Evolutionary conservation across 2,888 invertebrate species (phyloP), one percentile per base, ranked within the genome.

Genomic region (Napeogenes sylphis): DNA sequence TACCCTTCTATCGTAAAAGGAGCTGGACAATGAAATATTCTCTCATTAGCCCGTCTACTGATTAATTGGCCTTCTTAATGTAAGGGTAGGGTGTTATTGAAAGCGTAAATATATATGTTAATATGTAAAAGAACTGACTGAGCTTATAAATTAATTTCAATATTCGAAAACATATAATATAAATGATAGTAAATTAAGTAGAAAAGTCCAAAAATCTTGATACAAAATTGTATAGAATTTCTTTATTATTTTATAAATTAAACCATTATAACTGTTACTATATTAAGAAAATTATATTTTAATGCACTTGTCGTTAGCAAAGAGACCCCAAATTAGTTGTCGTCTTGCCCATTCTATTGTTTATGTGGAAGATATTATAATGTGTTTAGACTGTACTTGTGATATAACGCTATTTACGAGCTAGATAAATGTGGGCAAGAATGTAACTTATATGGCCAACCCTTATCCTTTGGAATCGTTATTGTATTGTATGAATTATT

Each of bases 21-120:
- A 83, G 83, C 82, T 60, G 88, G 89, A 89, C 89, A 88, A 86
- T 90, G 89, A 90, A 89, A 90, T 90, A 90, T 90, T 82, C 84
- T 82, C 89, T 90, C 90, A 90, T 90, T 90, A 90, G 87, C 79
- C 79, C 80, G 82, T 81, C 85, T 77, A 77, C 88, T 90, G 90
- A 90, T 90, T 89, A 90, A 90, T 90, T 87, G 88, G 83, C 76
- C 86, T 87, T 85, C 89, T 89, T 87, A 87, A 78, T 71, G 70
- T 70, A 66, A 68, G 62, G 73, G 73, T 59, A 61, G 14, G 73
- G 77, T 67, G 57, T 3, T 42, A 76, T 21, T 79, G 58, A 2
- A 2, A 73, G 81, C 80, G 80, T 21, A 5, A 30, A 47, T 21
- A 8, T 21, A 47, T 47, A 47, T 8, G 4, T 14, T 14, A 10